Conservation (phyloP, 2,797 vertebrate species). For the Spinus olivaceus region DNA sequence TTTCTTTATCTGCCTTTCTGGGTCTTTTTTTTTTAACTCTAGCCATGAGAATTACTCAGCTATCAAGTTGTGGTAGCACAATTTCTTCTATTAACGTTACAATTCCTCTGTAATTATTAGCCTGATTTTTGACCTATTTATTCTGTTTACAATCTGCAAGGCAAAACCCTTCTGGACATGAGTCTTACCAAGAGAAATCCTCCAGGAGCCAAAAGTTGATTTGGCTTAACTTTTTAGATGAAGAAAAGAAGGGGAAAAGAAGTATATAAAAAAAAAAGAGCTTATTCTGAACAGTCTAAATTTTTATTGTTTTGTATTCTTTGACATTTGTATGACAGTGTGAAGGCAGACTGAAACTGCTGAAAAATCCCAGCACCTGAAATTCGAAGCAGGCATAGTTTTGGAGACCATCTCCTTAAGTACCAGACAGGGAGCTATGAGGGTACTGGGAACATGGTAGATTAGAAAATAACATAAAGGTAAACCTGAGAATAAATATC, state of each 20-base stretch:
- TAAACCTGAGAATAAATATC: background rate
- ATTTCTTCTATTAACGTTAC: background rate
- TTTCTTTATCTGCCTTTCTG: background rate
- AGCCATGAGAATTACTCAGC: background rate
- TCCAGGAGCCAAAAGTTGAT: background rate
- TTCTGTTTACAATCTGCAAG: background rate
- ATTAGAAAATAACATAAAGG: background rate
- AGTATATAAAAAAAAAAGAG: background rate
- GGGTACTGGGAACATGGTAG: background rate
- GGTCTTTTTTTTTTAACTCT: background rate
- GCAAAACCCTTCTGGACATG: background rate
- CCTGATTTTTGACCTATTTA: background rate
- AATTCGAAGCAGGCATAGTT: background rate
- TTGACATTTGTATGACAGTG: background rate
- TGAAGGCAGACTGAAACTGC: background rate
- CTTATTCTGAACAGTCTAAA: background rate
- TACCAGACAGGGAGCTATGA: background rate
- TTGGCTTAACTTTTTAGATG: background rate
- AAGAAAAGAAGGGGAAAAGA: background rate
- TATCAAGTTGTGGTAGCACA: background rate
- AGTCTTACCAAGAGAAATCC: background rate
- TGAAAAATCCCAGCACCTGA: background rate
- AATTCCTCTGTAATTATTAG: conserved; percentile 18
- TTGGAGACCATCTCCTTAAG: background rate
- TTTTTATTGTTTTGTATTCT: background rate